phyloP scores from a whole-genome alignment of 2,888 invertebrate genomes.

The Lucinisca nassula region DNA sequence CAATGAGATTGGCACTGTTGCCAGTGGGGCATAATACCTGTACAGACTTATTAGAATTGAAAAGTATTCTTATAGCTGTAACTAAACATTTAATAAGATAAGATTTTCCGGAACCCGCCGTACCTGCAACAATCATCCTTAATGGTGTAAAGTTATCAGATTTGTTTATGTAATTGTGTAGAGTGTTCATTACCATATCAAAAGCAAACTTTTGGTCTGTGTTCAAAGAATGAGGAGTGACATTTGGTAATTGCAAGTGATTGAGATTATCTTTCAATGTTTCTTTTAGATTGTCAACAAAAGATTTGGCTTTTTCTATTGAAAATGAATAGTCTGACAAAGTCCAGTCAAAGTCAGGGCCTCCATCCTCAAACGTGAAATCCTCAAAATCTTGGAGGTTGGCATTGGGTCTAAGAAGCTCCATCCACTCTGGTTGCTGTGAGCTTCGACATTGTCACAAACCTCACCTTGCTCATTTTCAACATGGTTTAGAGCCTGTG shows the following conservation, averaged over 20 bases:
- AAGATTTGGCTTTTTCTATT: constrained; percentile 20
- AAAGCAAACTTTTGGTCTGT: constrained; percentile 67
- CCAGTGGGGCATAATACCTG: constrained; percentile 72
- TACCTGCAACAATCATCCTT: constrained; percentile 60
- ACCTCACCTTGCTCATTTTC: constrained; percentile 5
- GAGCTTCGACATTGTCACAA: neutral
- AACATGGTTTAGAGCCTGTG: neutral
- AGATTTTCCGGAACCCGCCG: constrained; percentile 68
- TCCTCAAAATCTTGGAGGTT: constrained; percentile 27
- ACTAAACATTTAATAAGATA: constrained; percentile 67
- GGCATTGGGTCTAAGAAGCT: constrained; percentile 39
- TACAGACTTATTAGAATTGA: constrained; percentile 49
- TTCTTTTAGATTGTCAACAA: neutral
- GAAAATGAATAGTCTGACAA: neutral
- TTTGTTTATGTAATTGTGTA: constrained; percentile 26
- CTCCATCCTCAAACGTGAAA: constrained; percentile 70
- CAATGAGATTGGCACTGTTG: constrained; percentile 71
- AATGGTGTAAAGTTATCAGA: constrained; percentile 28
- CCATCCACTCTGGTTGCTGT: constrained; percentile 69
- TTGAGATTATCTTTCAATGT: neutral
- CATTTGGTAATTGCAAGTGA: constrained; percentile 43
- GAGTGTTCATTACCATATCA: constrained; percentile 45
- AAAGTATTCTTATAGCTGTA: constrained; percentile 44
- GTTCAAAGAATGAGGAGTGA: constrained; percentile 57
- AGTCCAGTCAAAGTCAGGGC: constrained; percentile 63